Percentiles rank a stretch among this genome's conserved stretches.
Conservation (phyloP, 2,797 vertebrate genomes). For the Lepilemur septentrionalis region DNA sequence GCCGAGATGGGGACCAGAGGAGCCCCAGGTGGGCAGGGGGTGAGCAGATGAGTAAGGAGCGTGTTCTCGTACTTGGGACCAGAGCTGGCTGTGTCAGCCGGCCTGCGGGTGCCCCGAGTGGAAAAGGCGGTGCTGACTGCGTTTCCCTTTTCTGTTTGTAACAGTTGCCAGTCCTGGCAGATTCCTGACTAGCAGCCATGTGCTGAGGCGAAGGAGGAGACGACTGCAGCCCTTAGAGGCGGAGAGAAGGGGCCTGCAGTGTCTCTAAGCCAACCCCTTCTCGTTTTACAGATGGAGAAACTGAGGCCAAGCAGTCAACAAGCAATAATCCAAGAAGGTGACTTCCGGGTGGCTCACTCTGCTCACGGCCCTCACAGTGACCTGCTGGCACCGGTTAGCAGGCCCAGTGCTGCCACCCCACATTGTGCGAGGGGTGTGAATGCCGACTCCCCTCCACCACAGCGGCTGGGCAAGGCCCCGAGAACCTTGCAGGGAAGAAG, state of each 20-base stretch:
- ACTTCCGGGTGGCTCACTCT: not conserved
- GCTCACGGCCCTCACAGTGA: not conserved
- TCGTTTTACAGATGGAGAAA: not conserved
- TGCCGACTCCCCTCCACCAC: not conserved
- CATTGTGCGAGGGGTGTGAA: rapidly evolving
- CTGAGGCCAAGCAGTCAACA: not conserved
- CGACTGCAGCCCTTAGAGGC: rapidly evolving
- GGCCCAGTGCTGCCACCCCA: not conserved
- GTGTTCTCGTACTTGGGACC: not conserved
- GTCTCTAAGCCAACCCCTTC: not conserved
- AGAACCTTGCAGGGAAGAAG: not conserved
- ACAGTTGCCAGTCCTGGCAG: not conserved
- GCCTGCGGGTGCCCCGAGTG: not conserved
- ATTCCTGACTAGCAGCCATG: not conserved
- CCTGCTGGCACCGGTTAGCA: not conserved
- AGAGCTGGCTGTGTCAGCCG: not conserved
- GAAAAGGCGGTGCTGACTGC: not conserved
- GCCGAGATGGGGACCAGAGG: not conserved
- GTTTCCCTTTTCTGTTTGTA: not conserved
- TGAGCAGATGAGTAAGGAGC: rapidly evolving
- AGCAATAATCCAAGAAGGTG: not conserved
- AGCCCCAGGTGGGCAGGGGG: not conserved
- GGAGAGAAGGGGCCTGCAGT: not conserved
- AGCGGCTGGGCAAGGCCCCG: not conserved
- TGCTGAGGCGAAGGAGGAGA: no score